Evolutionary conservation across 2,888 invertebrate genomes (phyloP), one percentile per base, ranked within the genome.

Genomic region (Anthoptus insignis): DNA sequence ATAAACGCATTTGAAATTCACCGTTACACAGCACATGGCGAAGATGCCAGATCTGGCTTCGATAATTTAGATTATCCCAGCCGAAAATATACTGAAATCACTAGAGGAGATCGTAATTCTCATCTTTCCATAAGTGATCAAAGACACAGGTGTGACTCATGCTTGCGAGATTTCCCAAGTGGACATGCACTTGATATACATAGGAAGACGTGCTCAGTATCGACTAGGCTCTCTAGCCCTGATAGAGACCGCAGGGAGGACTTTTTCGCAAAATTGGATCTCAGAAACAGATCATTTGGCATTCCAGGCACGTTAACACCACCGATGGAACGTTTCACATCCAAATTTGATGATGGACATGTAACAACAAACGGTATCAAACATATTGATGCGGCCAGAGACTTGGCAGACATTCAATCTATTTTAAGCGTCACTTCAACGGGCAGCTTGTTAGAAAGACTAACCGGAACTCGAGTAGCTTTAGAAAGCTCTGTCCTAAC

Each of bases 351-450:
- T n/a, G 89, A 91, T 68, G 81, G 79, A 24, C 90, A 89, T 72
- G 70, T 80, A 24, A 79, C 84, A 60, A 79, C 84, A 58, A 93
- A 91, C 66, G 89, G 89, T 3, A 86, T 91, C 27, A 84, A 92
- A 67, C 89, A 91, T 67, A 91, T 91, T 32, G 95, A 95, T 75
- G 93, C 93, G 70, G 95, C 94, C 27, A 96, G 96, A 81, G 98
- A 98, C 78, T 91, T 98, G 69, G 98, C 98, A 49, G 98, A 98
- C 78, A 97, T 98, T 70, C 97, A 97, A 81, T 97, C 97, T 27
- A 97, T 98, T 70, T 93, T 97, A 59, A 96, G 96, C 21, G 96
- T 97, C 73, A 97, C 97, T 29, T 96, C 96, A 13, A 94, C 95
- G 42, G 95, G 95, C 24, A 95, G 95, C 77, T 94, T 96, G 67